Base-by-base conservation (phyloP, 2,113 vertebrate genomes). In the Calypte anna region DNA sequence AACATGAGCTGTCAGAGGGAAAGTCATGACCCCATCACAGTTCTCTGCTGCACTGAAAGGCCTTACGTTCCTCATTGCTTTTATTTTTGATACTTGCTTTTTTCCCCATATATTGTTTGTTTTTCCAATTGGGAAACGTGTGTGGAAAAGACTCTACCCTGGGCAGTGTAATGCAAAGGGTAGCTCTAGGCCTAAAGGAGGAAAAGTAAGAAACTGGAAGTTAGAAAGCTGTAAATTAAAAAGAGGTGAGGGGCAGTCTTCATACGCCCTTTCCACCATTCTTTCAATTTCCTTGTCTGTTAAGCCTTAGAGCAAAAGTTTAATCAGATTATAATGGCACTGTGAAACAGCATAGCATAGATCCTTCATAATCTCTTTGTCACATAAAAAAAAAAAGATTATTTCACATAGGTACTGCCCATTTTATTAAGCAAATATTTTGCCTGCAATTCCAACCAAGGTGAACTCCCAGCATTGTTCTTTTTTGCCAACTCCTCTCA, bases 1-100 rank as follows among this genome's bases (percentile, higher is more conserved):
- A 50, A 43, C 9, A 14, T 11, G 13, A 83, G 22, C 22, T 80
- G 25, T 61, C n/a, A 46, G 38, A 62, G 24, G 7, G 50, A 61
- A 72, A 24, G 0, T 53, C 23, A 19, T 30, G 23, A 53, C 21
- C 2, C 1, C 63, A 21, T 36, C 15, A 8, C 28, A 38, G 55
- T 20, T 76, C 44, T 12, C 4, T 67, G 16, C 8, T n/a, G 12
- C 0, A 0, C 54, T 48, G 21, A 38, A 82, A 72, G 22, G 9
- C n/a, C 23, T 12, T 44, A 22, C 59, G 24, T 64, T 77, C 51
- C 7, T 15, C 54, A 0, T 21, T 67, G 14, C 30, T 75, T 83
- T 73, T 15, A 58, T 12, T 61, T 70, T 79, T 67, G 40, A 40
- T 40, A 40, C 11, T 40, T 40, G 40, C 11, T 40, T 40, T 40